Evolutionary conservation across 1,140 invertebrate genomes (phyloP).

Genomic region (Lerema accius): DNA sequence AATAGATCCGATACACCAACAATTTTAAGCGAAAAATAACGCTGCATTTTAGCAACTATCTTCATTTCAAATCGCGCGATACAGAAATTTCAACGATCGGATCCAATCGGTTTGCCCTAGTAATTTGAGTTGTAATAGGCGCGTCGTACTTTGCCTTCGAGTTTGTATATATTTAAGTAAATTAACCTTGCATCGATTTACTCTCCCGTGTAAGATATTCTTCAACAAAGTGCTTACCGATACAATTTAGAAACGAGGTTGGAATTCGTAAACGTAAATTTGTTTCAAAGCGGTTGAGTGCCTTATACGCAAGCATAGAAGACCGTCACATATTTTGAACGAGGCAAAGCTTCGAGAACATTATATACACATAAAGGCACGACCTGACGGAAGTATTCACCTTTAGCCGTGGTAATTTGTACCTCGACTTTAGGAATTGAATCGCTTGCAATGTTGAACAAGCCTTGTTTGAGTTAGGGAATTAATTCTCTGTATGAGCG

Average conservation of each 20-base stretch:
- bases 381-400: slow-evolving; percentile 39
- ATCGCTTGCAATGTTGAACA: slow-evolving; percentile 25
- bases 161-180: slow-evolving; percentile 28
- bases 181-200: slow-evolving; percentile 27
- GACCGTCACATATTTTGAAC: slow-evolving; percentile 52
- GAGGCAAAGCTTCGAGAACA: slow-evolving; percentile 37
- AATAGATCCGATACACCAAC: slow-evolving; percentile 26
- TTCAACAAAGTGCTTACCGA: slow-evolving; percentile 41
- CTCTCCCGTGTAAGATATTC: slow-evolving; percentile 36
- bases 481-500: slow-evolving; percentile 46
- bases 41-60: slow-evolving; percentile 7
- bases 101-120: slow-evolving; percentile 15
- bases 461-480: slow-evolving; percentile 41
- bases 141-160: slow-evolving; percentile 10
- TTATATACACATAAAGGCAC: slow-evolving; percentile 49
- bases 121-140: slow-evolving; percentile 20
- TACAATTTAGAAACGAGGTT: slow-evolving; percentile 49
- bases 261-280: slow-evolving; percentile 62
- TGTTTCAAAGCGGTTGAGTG: slow-evolving; percentile 50
- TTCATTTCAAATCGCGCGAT: slow-evolving; percentile 14
- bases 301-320: slow-evolving; percentile 49
- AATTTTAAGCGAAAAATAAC: slow-evolving; percentile 23
- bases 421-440: slow-evolving; percentile 54
- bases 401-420: slow-evolving; percentile 48
- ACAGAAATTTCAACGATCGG: too few relatives aligned